phyloP scores from a whole-genome alignment of 2,888 invertebrate species.

The Drosophila longiperda region DNA sequence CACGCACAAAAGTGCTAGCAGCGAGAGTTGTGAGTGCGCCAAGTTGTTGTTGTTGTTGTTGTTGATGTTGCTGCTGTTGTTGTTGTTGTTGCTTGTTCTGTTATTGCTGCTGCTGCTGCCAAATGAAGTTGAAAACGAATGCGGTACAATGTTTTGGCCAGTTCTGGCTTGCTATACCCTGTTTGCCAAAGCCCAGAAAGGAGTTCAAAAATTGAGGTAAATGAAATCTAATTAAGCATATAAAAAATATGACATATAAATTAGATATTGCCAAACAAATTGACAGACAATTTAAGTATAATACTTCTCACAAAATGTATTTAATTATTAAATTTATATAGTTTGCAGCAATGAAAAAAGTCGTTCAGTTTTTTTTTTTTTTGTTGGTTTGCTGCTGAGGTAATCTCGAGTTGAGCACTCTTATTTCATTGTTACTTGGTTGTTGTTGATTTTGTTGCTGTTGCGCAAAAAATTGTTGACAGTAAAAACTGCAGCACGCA shows the following conservation, averaged over 20 bases:
- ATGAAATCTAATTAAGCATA: neutral
- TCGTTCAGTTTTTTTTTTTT: neutral
- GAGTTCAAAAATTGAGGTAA: neutral
- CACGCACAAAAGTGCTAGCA: constrained; percentile 57
- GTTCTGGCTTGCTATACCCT: constrained; percentile 33
- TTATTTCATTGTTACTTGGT: constrained; percentile 11
- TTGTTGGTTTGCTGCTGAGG: neutral
- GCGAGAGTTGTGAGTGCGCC: constrained; percentile 14
- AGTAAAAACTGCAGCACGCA: constrained; percentile 79
- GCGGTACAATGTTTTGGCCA: constrained; percentile 62
- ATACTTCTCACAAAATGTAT: neutral
- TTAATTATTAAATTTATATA: neutral
- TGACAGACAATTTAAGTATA: neutral
- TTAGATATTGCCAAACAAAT: neutral
- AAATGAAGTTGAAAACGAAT: constrained; percentile 75
- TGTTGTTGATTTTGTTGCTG: constrained; percentile 20
- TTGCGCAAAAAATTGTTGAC: constrained; percentile 54
- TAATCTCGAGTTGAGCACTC: neutral
- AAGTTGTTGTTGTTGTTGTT: constrained; percentile 22
- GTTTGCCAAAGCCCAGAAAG: neutral
- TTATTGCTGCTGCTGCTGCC: constrained; percentile 43
- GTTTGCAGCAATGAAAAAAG: neutral
- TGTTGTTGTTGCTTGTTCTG: constrained; percentile 25
- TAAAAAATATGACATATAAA: neutral
- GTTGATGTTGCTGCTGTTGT: neutral